A percentile compares a stretch with the other conserved stretches of the same genome.
Evolutionary conservation across 2,113 vertebrate genomes (phyloP).

Genomic region (Rallus limicola): DNA sequence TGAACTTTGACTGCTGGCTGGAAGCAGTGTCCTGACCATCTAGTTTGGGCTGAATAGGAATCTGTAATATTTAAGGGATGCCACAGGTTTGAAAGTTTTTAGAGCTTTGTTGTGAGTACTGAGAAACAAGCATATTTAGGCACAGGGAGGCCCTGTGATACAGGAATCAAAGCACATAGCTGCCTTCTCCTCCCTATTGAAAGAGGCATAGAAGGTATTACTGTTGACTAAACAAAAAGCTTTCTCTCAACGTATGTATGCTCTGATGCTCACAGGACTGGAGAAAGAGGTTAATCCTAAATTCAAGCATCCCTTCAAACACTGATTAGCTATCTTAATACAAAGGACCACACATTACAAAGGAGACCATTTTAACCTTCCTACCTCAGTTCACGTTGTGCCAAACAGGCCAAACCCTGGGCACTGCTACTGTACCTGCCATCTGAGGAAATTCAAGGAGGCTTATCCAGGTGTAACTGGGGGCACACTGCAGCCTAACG

Average conservation of each 20-base stretch:
- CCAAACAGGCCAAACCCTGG: background rate
- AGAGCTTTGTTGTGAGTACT: fast-evolving
- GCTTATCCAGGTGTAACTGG: background rate
- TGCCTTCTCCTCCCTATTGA: background rate
- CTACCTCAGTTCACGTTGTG: background rate
- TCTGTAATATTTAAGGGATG: background rate
- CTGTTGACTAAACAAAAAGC: background rate
- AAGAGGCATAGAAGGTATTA: background rate
- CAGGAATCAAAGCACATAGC: background rate
- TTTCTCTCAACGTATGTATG: background rate
- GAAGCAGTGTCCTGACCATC: background rate
- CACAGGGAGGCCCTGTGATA: background rate
- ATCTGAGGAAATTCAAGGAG: background rate
- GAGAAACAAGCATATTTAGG: background rate
- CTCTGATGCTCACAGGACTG: background rate
- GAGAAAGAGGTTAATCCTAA: background rate
- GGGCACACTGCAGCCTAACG: background rate
- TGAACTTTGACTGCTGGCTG: background rate
- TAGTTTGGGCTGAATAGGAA: fast-evolving
- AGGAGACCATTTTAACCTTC: background rate
- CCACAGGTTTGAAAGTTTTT: background rate
- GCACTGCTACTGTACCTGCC: background rate
- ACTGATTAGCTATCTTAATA: background rate
- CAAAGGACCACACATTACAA: background rate
- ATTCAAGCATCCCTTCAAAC: background rate